phyloP scores from a whole-genome alignment of 2,113 vertebrate species.

The Lynx canadensis region DNA sequence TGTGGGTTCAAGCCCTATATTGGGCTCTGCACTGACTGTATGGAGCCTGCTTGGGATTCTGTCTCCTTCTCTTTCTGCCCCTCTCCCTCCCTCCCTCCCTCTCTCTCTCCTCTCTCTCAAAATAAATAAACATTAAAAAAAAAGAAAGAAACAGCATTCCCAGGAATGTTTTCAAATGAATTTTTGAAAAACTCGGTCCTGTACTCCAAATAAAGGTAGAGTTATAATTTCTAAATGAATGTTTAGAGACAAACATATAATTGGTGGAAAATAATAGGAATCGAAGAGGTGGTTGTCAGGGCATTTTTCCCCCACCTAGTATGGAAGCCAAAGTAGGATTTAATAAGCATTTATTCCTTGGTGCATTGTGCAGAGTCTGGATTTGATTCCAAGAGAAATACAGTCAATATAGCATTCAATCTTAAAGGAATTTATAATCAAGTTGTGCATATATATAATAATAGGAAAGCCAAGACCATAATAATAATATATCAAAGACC shows the following conservation, averaged over 20 bases:
- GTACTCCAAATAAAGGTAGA: conserved; percentile 12
- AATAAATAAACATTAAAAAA: too few relatives aligned
- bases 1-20: too few relatives aligned
- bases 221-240: background rate
- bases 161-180: background rate
- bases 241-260: background rate
- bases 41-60: too few relatives aligned
- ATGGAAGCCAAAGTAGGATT: background rate
- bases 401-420: background rate
- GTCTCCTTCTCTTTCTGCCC: too few relatives aligned
- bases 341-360: background rate
- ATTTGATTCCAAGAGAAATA: background rate
- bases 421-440: background rate
- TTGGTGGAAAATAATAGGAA: background rate
- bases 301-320: background rate
- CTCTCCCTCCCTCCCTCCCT: too few relatives aligned
- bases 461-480: background rate
- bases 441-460: background rate
- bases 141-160: background rate
- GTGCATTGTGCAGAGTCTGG: background rate
- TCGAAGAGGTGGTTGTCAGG: background rate
- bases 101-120: too few relatives aligned
- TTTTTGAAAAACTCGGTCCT: background rate
- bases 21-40: too few relatives aligned
- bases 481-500: background rate